Base-by-base conservation (phyloP, 2,888 invertebrate species). In the Orthosia incerta region DNA sequence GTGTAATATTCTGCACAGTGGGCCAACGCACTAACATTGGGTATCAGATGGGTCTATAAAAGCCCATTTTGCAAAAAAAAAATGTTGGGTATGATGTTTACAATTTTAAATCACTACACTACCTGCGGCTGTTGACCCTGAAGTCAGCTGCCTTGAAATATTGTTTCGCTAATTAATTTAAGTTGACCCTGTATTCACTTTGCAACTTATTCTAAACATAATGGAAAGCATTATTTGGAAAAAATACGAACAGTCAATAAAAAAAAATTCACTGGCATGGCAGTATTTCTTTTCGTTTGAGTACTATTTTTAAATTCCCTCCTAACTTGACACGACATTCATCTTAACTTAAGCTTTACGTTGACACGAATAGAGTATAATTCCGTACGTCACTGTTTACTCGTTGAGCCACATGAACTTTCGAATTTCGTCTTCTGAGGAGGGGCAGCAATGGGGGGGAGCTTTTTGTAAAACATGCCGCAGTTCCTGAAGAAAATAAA, bases 381-480 rank as follows among this genome's bases (percentile, higher is more conserved):
- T 68, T 68, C 20, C 68, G 51, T 12, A 76, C 75, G 0, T 81
- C 46, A 3, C 79, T 1, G 72, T 62, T 45, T 94, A 95, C 2
- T 97, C 96, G 16, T 93, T 93, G 50, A 97, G 93, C 97, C 97
- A 97, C 95, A 97, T 97, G 91, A 97, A 97, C 86, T 94, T 97
- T 0, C 97, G 94, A 63, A 97, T 97, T 91, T 98, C 98, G 46
- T 97, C 97, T 72, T 97, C 97, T 72, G 97, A 97, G 0, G 97
- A 97, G 1, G 98, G 98, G 78, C 97, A 97, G 91, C 97, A 97
- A 91, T 98, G 98, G 0, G 97, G 97, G 13, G 97, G 96, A 11
- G 95, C 96, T 80, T 96, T 95, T 67, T 95, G 93, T 7, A 96
- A 89, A 12, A 92, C 85, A 9, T 89, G 84, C 23, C 96, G 95